Conservation (phyloP, 92 coral and sea anemone species). For the Parazoanthus swiftii region DNA sequence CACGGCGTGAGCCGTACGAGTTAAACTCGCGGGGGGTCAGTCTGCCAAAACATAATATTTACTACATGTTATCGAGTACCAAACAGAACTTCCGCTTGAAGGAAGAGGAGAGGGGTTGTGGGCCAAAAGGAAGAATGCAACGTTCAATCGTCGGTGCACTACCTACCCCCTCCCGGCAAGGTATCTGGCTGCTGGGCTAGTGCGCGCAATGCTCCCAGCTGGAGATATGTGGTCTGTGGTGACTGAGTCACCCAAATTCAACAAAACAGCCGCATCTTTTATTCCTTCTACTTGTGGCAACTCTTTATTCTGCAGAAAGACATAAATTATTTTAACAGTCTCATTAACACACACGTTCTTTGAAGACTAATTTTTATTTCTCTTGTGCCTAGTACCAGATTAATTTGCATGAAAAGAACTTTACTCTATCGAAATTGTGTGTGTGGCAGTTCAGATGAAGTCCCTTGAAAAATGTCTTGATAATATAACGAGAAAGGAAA, state of each 20-base stretch:
- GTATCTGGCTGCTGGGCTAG: conserved; percentile 96
- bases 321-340: not conserved
- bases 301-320: conserved; percentile 50
- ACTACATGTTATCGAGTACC: not conserved
- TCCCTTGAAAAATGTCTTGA: too few species aligned
- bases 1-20: conserved; percentile 99
- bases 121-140: too few species aligned
- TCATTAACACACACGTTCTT: not conserved
- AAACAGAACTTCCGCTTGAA: not conserved
- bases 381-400: too few species aligned
- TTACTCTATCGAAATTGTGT: too few species aligned
- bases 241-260: conserved; percentile 97
- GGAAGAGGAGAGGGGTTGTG: not conserved
- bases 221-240: conserved; percentile 99
- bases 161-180: conserved; percentile 78
- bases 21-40: conserved; percentile 96
- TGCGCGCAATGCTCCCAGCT: conserved; percentile 96
- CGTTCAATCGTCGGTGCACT: too few species aligned
- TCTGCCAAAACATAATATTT: conserved; percentile 43
- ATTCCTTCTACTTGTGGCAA: conserved; percentile 76
- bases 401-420: not conserved
- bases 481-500: too few species aligned
- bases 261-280: conserved; percentile 84
- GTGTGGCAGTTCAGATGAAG: too few species aligned
- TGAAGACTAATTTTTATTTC: not conserved